A percentile compares a stretch with the other conserved stretches of the same genome.
phyloP scores from a whole-genome alignment of 1,140 invertebrate species.

The Zaprionus tsacasi region DNA sequence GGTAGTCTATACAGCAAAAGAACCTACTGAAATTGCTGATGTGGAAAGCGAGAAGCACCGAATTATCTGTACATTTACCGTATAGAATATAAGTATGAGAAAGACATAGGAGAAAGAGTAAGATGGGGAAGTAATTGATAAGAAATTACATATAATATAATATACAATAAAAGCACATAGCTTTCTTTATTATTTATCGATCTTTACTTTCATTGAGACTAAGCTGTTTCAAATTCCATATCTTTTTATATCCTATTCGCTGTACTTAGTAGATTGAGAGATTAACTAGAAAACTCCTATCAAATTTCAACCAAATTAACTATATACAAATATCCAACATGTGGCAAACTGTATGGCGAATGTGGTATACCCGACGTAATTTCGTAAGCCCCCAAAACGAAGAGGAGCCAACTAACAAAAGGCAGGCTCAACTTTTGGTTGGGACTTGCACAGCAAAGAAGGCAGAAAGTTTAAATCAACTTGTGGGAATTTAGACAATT shows the following conservation, averaged over 20 bases:
- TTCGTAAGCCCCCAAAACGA: background rate
- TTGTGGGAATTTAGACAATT: conserved; percentile 82
- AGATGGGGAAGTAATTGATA: background rate
- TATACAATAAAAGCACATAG: too few relatives aligned
- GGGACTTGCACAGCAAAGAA: conserved; percentile 48
- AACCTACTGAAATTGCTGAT: conserved; percentile 20
- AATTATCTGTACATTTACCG: conserved; percentile 14
- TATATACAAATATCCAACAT: background rate
- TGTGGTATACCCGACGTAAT: background rate
- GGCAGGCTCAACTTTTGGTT: conserved; percentile 44
- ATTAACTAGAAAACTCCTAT: too few relatives aligned
- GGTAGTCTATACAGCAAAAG: conserved; percentile 10
- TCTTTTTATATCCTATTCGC: too few relatives aligned
- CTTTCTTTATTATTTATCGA: too few relatives aligned
- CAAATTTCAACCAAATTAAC: too few relatives aligned
- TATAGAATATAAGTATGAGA: background rate
- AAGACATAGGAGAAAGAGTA: conserved; percentile 21
- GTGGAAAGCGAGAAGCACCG: conserved; percentile 7
- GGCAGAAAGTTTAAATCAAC: conserved; percentile 79
- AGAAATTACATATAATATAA: too few relatives aligned
- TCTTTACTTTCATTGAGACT: too few relatives aligned
- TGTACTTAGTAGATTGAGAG: too few relatives aligned
- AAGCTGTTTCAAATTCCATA: too few relatives aligned
- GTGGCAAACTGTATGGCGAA: background rate
- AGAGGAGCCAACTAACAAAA: conserved; percentile 56